phyloP scores from a whole-genome alignment of 2,888 invertebrate species.

The Plebejus melissa region DNA sequence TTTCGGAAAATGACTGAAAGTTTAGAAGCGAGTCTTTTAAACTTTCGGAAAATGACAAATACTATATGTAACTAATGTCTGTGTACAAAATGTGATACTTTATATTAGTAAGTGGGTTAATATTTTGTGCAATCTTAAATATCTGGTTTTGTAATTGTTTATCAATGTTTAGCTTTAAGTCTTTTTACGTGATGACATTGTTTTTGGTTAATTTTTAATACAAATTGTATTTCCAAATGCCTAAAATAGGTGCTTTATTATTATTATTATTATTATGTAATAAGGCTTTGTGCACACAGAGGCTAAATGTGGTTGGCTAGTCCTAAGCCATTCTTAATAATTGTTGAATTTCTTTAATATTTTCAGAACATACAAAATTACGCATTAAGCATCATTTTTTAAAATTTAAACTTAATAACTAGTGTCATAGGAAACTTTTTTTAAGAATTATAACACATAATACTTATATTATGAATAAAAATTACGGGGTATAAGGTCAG shows the following conservation, averaged over 20 bases:
- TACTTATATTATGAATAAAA: constrained; percentile 1
- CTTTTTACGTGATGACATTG: constrained; percentile 36
- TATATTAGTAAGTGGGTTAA: constrained; percentile 31
- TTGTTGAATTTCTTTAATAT: background rate
- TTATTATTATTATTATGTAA: constrained; percentile 1
- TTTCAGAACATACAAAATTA: background rate
- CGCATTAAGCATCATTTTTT: background rate
- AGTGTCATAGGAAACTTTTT: background rate
- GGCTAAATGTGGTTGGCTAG: background rate
- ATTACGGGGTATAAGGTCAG: background rate
- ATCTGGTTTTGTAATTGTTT: constrained; percentile 50
- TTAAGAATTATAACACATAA: background rate
- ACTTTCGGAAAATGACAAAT: background rate
- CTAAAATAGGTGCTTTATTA: constrained; percentile 21
- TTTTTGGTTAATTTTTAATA: constrained; percentile 27
- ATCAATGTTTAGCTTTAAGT: constrained; percentile 47
- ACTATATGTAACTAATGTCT: background rate
- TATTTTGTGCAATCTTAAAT: constrained; percentile 60
- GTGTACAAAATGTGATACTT: background rate
- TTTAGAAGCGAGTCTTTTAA: too few relatives aligned
- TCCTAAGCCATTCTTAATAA: background rate
- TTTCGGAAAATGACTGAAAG: background rate
- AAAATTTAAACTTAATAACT: background rate
- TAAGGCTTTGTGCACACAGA: constrained; percentile 24
- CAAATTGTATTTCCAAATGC: constrained; percentile 8